Base-by-base conservation (phyloP, 1,140 invertebrate species). In the Formica exsecta region DNA sequence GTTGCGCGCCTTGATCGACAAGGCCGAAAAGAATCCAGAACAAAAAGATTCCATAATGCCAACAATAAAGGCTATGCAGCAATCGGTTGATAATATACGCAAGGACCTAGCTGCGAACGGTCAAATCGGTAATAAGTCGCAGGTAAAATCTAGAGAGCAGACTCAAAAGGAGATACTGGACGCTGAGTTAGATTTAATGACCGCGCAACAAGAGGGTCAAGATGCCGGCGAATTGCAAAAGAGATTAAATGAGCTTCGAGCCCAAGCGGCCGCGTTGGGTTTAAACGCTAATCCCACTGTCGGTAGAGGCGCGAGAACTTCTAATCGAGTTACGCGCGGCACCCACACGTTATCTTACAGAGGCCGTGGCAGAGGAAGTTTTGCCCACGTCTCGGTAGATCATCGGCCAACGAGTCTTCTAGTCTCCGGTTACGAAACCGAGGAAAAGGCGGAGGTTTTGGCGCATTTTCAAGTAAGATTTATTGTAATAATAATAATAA, bases 111-210 rank as follows among this genome's bases (percentile, higher is more conserved):
- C 94, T 0, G 84, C 90, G 0, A 95, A 95, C 83, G 94, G 95
- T 13, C 94, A 95, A 90, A 89, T 87, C 29, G 86, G 75, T 6
- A 87, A 61, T 5, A 90, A 90, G 0, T 65, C 86, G 36, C 95
- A 95, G 84, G 75, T 89, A 19, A 96, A 96, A 86, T 96, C 95
- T 16, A 95, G 96, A 70, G 96, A 96, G 87, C 96, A 98, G 94
- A 96, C 97, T 0, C 97, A 98, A 93, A 97, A 97, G 92, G 98
- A 98, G 92, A 97, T 99, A 61, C 94, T 99, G 22, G 98, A 99
- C 92, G 97, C 97, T 0, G 98, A 99, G 94, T 94, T 99, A 88
- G 98, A 99, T 93, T 95, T 98, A 76, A 98, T 98, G 92, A 97
- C 97, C 2, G 97, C 97, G 86, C 97, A 98, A 91, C 97, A 98